Percentiles rank a stretch among this genome's conserved stretches.
phyloP scores from a whole-genome alignment of 2,888 invertebrate genomes.

The Pecten maximus region DNA sequence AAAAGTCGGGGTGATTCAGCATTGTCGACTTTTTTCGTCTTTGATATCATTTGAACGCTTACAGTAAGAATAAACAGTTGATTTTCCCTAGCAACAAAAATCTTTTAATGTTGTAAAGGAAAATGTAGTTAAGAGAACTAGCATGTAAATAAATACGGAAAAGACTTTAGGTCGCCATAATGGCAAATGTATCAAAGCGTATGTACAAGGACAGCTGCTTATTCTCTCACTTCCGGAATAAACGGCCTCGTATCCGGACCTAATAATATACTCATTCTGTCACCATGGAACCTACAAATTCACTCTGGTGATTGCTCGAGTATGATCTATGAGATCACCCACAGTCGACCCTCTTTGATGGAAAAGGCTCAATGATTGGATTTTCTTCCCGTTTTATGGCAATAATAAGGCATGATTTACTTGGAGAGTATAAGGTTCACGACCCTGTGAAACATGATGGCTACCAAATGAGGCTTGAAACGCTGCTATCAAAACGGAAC shows the following conservation, averaged over 20 bases:
- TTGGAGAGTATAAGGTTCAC: not conserved
- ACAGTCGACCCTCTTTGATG: not conserved
- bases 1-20: too few species aligned
- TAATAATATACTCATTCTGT: not conserved
- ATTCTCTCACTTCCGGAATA: not conserved
- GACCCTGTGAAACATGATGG: conserved; percentile 17
- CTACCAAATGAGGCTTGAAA: conserved; percentile 11
- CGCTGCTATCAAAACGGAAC: conserved; percentile 2
- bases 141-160: too few species aligned
- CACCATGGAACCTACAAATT: not conserved
- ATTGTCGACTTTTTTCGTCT: too few species aligned
- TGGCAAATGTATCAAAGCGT: not conserved
- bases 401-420: conserved; percentile 11
- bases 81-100: too few species aligned
- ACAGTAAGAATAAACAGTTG: too few species aligned
- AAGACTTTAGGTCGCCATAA: not conserved
- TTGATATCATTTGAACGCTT: too few species aligned
- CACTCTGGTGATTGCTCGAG: not conserved
- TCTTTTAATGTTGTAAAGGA: too few species aligned
- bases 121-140: not conserved
- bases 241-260: not conserved
- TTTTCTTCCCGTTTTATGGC: not conserved
- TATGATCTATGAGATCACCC: conserved; percentile 18
- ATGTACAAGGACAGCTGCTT: not conserved
- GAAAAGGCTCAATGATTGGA: not conserved